Conservation (phyloP, 2,888 invertebrate genomes). For the Eristalis arbustorum region DNA sequence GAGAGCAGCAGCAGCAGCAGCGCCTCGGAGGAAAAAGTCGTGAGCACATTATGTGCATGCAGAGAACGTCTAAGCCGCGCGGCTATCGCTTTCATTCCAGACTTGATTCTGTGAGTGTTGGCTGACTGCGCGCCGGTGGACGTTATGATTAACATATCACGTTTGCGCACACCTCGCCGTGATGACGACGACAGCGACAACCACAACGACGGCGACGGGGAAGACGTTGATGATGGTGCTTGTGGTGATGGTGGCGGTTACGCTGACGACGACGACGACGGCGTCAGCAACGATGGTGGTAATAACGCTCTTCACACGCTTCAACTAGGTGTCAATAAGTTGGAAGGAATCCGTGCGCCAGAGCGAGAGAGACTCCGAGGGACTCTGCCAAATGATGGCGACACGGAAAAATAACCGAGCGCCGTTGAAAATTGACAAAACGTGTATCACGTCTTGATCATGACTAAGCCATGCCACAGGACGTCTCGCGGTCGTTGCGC, state of each 20-base stretch:
- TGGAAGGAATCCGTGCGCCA: constrained; percentile 34
- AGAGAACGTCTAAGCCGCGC: constrained; percentile 40
- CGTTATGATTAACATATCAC: constrained; percentile 79
- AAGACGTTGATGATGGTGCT: background rate
- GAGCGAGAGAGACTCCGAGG: constrained; percentile 1
- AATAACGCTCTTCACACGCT: constrained; percentile 69
- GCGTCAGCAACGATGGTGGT: constrained; percentile 34
- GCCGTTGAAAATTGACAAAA: constrained; percentile 61
- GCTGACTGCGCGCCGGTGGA: constrained; percentile 37
- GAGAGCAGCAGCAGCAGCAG: too few relatives aligned
- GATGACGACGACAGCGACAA: background rate
- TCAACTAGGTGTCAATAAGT: constrained; percentile 70
- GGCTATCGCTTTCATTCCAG: constrained; percentile 65
- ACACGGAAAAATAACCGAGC: constrained; percentile 46
- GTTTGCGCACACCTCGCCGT: constrained; percentile 68
- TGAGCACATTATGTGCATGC: constrained; percentile 52
- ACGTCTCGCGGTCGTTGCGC: too few relatives aligned
- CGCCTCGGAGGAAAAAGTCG: constrained; percentile 43
- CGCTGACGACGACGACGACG: background rate
- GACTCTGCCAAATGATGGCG: constrained; percentile 45
- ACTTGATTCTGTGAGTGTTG: constrained; percentile 29
- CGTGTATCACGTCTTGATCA: constrained; percentile 65
- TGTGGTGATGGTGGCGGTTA: background rate
- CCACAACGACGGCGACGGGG: background rate
- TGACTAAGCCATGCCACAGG: constrained; percentile 5